Evolutionary conservation across 2,888 invertebrate species (phyloP), one percentile per base, ranked within the genome.

Genomic region (Lycia hirtaria): DNA sequence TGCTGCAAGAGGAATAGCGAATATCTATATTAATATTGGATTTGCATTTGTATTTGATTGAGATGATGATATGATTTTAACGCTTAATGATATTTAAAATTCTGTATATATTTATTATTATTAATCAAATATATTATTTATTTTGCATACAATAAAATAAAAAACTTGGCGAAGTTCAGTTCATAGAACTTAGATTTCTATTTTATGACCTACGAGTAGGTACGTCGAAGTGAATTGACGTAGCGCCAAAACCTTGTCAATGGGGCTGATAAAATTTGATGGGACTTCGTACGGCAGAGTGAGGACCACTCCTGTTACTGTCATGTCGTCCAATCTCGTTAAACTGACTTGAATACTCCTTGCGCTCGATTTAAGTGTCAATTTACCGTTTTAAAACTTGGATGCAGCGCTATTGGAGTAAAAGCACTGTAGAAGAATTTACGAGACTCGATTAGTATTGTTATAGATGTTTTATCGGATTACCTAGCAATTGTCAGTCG

Each of bases 201-300:
- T 4, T 3, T n/a, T 32, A 9, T 30, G 5, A n/a, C 4, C n/a
- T 5, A n/a, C 4, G 2, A 10, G 14, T 76, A 78, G 73, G 65
- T 65, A 64, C 68, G 67, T 71, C 69, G 72, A 72, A 71, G 71
- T 67, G 67, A 78, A 78, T 68, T 77, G 78, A 77, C 76, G 72
- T 68, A 65, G 73, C 72, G 87, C 86, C 84, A 87, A 88, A 87
- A 84, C 78, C 76, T 73, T 87, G 85, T 87, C 87, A 84, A 86
- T 83, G 71, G 76, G 72, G 74, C 77, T 83, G 82, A 87, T 87
- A 88, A 88, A 89, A 87, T 87, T 89, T 87, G 83, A 88, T 85
- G 78, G 76, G 70, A 70, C 69, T 51, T 50, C 48, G 55, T 70
- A 53, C 65, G 71, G 76, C 73, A 73, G 53, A 24, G n/a, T 63